Evolutionary conservation across 1,140 invertebrate genomes (phyloP), one percentile per base, ranked within the genome.

Genomic region (Temnothorax curvispinosus): DNA sequence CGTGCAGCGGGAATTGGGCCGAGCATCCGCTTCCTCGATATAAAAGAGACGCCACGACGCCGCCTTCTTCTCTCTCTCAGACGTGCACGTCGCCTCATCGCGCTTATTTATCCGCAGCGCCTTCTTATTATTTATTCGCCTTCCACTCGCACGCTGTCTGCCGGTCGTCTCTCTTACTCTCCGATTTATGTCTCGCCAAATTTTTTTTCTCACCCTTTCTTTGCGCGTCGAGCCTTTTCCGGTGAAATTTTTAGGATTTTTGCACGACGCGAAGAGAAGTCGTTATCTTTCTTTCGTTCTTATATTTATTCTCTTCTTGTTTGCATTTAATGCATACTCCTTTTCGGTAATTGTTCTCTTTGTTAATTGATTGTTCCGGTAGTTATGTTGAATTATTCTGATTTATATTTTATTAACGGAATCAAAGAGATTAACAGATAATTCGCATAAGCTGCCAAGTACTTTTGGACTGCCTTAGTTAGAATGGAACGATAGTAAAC

Each of bases 21-120:
- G 89, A 91, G 89, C 78, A 91, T 91, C 90, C 90, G 90, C 64
- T 91, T 91, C 87, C 54, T 82, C 65, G 47, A 87, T 54, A 71
- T 32, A 74, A 38, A 82, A 82, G 84, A 80, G 78, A 82, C 84
- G 60, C 47, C 18, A 27, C 56, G 56, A 62, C 32, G 50, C 38
- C 69, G 32, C 32, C 69, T 54, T 65, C 54, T 27, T 27, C 27
- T 27, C 27, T 27, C 27, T 27, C 27, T 67, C 76, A 76, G 62
- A 27, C 60, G 50, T 2, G 4, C 21, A 8, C 27, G 38, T 69
- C 47, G 80, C 41, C 67, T 82, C 80, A 18, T 74, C 54, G 44
- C n/a, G n/a, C 9, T 54, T n/a, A 78, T 77, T 78, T 77, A 52
- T 85, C 27, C 71, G 11, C 47, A 75, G 58, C 9, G 9, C n/a